Percentiles rank a stretch among this genome's conserved stretches.
Conservation (phyloP, 2,797 vertebrate genomes). For the Alcedo quadribrachys region DNA sequence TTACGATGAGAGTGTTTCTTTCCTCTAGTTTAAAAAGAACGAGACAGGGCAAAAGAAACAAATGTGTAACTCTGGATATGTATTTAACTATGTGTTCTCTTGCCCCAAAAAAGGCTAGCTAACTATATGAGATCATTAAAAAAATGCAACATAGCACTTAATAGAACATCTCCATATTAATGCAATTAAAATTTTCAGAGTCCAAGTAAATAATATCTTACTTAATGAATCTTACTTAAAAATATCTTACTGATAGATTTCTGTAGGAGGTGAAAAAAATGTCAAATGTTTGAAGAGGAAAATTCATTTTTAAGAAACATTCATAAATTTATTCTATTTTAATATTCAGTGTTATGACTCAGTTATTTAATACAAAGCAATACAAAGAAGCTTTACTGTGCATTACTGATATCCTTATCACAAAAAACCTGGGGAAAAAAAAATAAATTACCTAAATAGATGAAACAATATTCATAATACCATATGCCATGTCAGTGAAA, state of each 20-base stretch:
- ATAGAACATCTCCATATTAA: background rate
- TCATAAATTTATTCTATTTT: background rate
- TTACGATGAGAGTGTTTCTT: conserved; percentile 59
- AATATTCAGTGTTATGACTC: background rate
- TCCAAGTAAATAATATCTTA: background rate
- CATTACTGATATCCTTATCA: background rate
- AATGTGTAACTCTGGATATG: background rate
- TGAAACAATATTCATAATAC: background rate
- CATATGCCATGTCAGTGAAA: background rate
- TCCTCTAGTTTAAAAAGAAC: conserved; percentile 35
- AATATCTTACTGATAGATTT: background rate
- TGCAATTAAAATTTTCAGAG: background rate
- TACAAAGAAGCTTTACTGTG: background rate
- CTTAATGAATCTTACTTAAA: background rate
- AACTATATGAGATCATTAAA: background rate
- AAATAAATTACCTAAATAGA: background rate
- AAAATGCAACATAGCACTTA: conserved; percentile 5
- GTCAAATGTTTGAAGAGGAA: background rate
- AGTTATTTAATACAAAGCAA: background rate
- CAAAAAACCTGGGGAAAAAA: background rate
- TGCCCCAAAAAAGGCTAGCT: background rate
- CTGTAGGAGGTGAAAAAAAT: background rate
- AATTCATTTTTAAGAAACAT: background rate
- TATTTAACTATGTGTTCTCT: background rate
- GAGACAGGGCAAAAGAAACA: conserved; percentile 20